phyloP scores from a whole-genome alignment of 2,888 invertebrate genomes.

The Microlaimidae sp. region DNA sequence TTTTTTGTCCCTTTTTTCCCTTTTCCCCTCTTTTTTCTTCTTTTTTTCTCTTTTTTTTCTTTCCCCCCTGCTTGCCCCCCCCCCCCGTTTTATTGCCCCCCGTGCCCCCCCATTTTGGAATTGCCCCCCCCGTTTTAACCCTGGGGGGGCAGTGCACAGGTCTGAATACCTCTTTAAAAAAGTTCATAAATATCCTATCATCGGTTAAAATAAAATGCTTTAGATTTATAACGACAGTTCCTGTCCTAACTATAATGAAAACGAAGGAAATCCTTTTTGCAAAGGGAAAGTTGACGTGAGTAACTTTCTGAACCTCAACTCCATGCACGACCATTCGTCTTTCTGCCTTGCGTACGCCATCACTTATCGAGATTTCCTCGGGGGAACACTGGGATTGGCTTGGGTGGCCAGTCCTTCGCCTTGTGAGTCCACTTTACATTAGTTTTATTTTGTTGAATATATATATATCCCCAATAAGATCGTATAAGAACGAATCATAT shows the following conservation, averaged over 20 bases:
- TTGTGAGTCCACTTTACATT: slow-evolving; percentile 22
- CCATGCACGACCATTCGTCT: slow-evolving; percentile 85
- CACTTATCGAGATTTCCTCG: slow-evolving; percentile 90
- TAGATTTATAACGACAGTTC: slow-evolving; percentile 5
- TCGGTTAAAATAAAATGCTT: slow-evolving; percentile 3
- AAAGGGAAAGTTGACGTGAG: slow-evolving; percentile 94
- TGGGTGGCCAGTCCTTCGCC: slow-evolving; percentile 92
- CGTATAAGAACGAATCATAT: slow-evolving; percentile 10
- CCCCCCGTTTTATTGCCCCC: too few relatives aligned
- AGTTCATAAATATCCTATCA: too few relatives aligned
- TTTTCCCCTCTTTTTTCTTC: too few relatives aligned
- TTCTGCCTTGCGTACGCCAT: slow-evolving; percentile 99
- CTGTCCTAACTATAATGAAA: slow-evolving; percentile 10
- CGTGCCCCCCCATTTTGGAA: too few relatives aligned
- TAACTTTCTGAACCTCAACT: slow-evolving; percentile 93
- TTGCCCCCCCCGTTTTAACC: too few relatives aligned
- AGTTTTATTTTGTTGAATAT: slow-evolving; percentile 1
- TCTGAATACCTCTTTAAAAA: too few relatives aligned
- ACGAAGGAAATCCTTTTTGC: slow-evolving; percentile 50
- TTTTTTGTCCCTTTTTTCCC: too few relatives aligned
- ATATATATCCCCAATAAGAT: too few relatives aligned
- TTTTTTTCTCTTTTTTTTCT: too few relatives aligned
- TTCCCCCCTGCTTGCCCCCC: too few relatives aligned
- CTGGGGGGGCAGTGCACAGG: too few relatives aligned
- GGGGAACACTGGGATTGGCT: slow-evolving; percentile 88